Evolutionary conservation across 2,888 invertebrate genomes (phyloP), one percentile per base, ranked within the genome.

Genomic region (Cosmia trapezina): DNA sequence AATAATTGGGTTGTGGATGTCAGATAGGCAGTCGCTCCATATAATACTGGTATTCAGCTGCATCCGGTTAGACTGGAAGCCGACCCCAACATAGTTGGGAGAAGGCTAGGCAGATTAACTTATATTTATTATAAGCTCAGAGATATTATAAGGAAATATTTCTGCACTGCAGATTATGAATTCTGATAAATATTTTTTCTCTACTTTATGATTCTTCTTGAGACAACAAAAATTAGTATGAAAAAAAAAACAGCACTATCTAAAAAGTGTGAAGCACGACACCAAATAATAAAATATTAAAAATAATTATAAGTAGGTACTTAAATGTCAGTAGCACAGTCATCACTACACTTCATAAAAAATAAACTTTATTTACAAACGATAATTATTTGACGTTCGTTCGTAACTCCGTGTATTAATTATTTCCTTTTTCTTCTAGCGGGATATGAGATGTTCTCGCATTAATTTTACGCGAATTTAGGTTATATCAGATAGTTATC

Each of bases 401-500:
- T 70, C 70, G 81, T 84, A 81, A 59, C 43, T 76, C 37, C 4
- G 37, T 43, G 7, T 74, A 69, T 83, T 81, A 74, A 82, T 81
- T 75, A 76, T 79, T 81, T 81, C 83, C 81, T 75, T 71, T 68
- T 56, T 62, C 47, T 47, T 49, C 22, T 70, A 82, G 74, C 78
- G 70, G 75, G 53, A 67, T 11, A n/a, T 69, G 17, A 63, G 41
- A 65, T 43, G n/a, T 45, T 57, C 60, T 72, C 78, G 74, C 66
- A 83, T 83, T 83, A 79, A 83, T 84, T 81, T 70, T 51, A 75
- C 51, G 83, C 81, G 68, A 81, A 86, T 83, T 79, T 81, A 76
- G 75, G 83, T 83, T 83, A 83, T 66, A 43, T 63, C 19, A 65
- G 83, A 88, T 88, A 84, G 70, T 51, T 41, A 87, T 89, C 86